A percentile compares a stretch with the other conserved stretches of the same genome.
Evolutionary conservation across 2,113 vertebrate species (phyloP).

Genomic region (Gobio gobio): DNA sequence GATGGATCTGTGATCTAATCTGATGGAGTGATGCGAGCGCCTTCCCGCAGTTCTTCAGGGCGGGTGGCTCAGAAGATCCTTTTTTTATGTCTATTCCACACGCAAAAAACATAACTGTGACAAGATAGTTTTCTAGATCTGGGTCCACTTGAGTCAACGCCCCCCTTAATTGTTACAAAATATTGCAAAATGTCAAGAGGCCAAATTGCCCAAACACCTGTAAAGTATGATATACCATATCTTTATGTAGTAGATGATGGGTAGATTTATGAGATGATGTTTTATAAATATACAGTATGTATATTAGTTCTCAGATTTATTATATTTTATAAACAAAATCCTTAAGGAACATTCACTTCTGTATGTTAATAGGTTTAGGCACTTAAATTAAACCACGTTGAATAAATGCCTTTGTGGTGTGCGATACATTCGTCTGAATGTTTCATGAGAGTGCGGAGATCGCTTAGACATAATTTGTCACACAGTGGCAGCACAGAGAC

Average conservation of each 20-base stretch:
- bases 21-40: constrained; percentile 65
- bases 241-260: not conserved
- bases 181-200: not conserved
- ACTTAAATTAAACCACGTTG: constrained; percentile 54
- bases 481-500: constrained; percentile 66
- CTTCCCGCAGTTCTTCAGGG: constrained; percentile 41
- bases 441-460: constrained; percentile 72
- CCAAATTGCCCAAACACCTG: not conserved
- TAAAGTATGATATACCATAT: not conserved
- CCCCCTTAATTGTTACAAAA: not conserved
- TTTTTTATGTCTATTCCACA: not conserved
- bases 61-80: constrained; percentile 2
- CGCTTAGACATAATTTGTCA: constrained; percentile 73
- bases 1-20: constrained; percentile 82
- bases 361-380: constrained; percentile 55
- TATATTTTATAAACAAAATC: constrained; percentile 8
- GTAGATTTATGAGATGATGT: not conserved
- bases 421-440: constrained; percentile 66
- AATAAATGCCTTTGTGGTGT: constrained; percentile 53
- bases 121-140: not conserved
- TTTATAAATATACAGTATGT: constrained; percentile 52
- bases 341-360: too few relatives aligned
- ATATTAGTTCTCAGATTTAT: not conserved
- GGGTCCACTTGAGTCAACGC: not conserved
- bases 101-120: not conserved